Base-by-base conservation (phyloP, 2,113 vertebrate species). In the Riparia riparia region DNA sequence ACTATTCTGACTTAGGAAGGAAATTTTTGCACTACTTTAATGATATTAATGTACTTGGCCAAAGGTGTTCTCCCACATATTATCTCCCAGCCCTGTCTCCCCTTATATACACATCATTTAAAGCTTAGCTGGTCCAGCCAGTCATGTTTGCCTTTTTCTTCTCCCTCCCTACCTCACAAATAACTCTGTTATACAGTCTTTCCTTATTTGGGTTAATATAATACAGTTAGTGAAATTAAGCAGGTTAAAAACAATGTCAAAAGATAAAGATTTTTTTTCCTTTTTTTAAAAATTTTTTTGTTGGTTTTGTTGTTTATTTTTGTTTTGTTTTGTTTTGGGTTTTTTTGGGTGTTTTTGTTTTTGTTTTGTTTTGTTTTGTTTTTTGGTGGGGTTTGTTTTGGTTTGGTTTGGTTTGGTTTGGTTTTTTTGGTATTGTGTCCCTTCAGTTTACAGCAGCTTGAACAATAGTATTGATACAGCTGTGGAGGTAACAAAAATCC, bases 11-110 rank as follows among this genome's bases (percentile, higher is more conserved):
- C 6, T 79, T 60, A 57, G 16, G 21, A 65, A 49, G 16, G 6
- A 29, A 18, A 29, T 7, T 57, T 28, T 28, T 42, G 51, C 31
- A 47, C 20, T 61, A 1, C 17, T 65, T 73, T 66, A 57, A 26
- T 61, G 4, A 31, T 45, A 63, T 26, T 74, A 74, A 53, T 39
- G 25, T 9, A 89, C 8, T 7, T 49, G 3, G 29, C 25, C 8
- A 45, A 51, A 86, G 19, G 3, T 69, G 9, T 7, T 73, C 11
- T 89, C 7, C 5, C 9, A 12, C 5, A 4, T 42, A 20, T 20
- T 16, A 6, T 4, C 5, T 26, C 4, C 9, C 15, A 45, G 12
- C 17, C 17, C 14, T 12, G 2, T 42, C 41, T 58, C 1, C 0
- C 3, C 2, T 6, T 16, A 8, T 17, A 18, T 17, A 22, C 18